A percentile compares a stretch with the other conserved stretches of the same genome.
Evolutionary conservation across 2,888 invertebrate genomes (phyloP).

Genomic region (Platycheirus albimanus): DNA sequence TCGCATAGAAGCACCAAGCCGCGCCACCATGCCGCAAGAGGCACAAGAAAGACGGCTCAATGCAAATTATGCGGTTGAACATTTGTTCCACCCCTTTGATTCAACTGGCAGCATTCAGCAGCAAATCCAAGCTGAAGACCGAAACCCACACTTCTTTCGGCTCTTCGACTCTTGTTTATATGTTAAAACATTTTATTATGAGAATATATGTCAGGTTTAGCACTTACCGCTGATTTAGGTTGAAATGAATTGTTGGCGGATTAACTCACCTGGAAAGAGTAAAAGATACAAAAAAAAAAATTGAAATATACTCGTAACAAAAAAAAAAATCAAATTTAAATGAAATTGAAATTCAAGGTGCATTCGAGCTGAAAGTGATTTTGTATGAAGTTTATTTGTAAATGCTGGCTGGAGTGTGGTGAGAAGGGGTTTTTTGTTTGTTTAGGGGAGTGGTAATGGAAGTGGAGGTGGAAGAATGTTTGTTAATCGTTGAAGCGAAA

Average conservation of each 20-base stretch:
- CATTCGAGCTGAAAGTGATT: conserved; percentile 74
- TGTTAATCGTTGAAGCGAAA: conserved; percentile 60
- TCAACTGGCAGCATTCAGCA: conserved; percentile 32
- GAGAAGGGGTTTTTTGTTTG: conserved; percentile 8
- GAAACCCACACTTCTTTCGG: conserved; percentile 34
- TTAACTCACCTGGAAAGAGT: conserved; percentile 73
- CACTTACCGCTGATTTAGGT: conserved; percentile 74
- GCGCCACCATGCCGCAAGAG: background rate
- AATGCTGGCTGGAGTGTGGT: conserved; percentile 15
- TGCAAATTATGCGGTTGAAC: conserved; percentile 72
- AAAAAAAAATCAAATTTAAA: conserved; percentile 28
- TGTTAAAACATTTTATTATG: conserved; percentile 72
- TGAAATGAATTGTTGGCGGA: conserved; percentile 72
- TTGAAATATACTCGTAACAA: too few relatives aligned
- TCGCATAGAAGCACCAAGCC: conserved; percentile 43
- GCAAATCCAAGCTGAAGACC: conserved; percentile 19
- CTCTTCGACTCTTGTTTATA: conserved; percentile 62
- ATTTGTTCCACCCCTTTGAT: conserved; percentile 55
- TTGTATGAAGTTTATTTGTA: conserved; percentile 49
- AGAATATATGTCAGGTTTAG: conserved; percentile 74
- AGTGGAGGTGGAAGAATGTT: conserved; percentile 36
- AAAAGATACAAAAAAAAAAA: conserved; percentile 23
- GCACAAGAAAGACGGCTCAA: conserved; percentile 27
- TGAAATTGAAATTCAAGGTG: conserved; percentile 67
- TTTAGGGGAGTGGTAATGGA: conserved; percentile 1